Conservation (phyloP, 2,113 vertebrate species). For the Mirza zaza region DNA sequence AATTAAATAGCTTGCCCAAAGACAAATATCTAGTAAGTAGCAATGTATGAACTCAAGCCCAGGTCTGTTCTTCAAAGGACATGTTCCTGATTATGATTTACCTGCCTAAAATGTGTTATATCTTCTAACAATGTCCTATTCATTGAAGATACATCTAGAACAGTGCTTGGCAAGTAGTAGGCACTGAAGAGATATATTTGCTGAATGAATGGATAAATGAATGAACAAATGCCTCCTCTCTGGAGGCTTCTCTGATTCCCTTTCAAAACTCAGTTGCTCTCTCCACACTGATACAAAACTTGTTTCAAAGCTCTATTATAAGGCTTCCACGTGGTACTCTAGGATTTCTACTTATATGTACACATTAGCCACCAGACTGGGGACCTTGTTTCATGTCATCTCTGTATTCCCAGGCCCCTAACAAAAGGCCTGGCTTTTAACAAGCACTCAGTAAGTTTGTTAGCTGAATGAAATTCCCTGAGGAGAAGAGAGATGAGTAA, state of each 20-base stretch:
- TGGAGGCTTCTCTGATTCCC: constrained; percentile 19
- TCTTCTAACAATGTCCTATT: constrained; percentile 12
- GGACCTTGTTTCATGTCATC: constrained; percentile 24
- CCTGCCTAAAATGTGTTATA: constrained; percentile 32
- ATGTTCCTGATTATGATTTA: constrained; percentile 20
- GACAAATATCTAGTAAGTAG: constrained; percentile 5
- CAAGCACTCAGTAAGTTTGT: constrained; percentile 44
- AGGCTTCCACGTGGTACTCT: constrained; percentile 19
- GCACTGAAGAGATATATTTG: constrained; percentile 8
- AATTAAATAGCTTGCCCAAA: constrained; percentile 33
- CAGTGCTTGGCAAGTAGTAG: constrained; percentile 7
- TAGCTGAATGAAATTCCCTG: constrained; percentile 69
- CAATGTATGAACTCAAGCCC: constrained; percentile 34
- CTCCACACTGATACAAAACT: constrained; percentile 12
- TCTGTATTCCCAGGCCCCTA: constrained; percentile 25
- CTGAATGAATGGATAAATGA: constrained; percentile 13
- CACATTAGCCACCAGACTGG: constrained; percentile 18
- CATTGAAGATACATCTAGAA: constrained; percentile 41
- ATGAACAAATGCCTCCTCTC: constrained; percentile 15
- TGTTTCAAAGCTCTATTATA: constrained; percentile 44
- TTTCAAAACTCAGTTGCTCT: constrained; percentile 25
- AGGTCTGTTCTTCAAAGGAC: constrained; percentile 18
- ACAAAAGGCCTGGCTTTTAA: constrained; percentile 63
- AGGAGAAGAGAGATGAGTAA: constrained; percentile 62
- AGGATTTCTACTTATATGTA: constrained; percentile 5